Conservation (phyloP, 2,888 invertebrate genomes). For the Ceriagrion tenellum region DNA sequence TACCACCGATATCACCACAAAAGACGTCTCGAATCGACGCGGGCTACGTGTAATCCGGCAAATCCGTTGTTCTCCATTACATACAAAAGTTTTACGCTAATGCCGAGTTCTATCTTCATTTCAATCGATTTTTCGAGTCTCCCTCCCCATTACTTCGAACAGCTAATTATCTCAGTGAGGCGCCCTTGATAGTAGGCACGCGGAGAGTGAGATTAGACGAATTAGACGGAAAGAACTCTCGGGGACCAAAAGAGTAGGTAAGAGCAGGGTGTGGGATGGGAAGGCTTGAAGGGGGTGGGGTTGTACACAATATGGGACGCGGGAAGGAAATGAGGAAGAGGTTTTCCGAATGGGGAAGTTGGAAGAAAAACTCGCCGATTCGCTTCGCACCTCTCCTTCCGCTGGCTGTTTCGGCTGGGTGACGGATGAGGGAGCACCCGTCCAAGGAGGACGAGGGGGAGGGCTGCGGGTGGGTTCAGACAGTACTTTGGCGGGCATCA, state of each 20-base stretch:
- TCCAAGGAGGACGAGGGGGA: neutral
- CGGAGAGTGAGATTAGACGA: neutral
- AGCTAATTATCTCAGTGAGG: too few species aligned
- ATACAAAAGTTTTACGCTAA: too few species aligned
- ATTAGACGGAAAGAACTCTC: neutral
- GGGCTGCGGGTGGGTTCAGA: neutral
- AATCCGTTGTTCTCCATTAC: too few species aligned
- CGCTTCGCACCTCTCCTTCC: slow-evolving; percentile 47
- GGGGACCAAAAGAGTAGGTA: neutral
- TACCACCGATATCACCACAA: too few species aligned
- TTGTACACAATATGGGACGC: neutral
- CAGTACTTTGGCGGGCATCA: neutral
- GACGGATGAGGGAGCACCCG: slow-evolving; percentile 33
- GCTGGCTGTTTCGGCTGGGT: slow-evolving; percentile 10
- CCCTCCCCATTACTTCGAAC: too few species aligned
- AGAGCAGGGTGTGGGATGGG: neutral
- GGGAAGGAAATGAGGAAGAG: slow-evolving; percentile 32
- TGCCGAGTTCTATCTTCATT: too few species aligned
- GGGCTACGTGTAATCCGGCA: too few species aligned
- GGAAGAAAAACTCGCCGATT: slow-evolving; percentile 41
- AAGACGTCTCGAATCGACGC: too few species aligned
- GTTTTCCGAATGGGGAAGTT: slow-evolving; percentile 35
- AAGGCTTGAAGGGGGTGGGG: neutral
- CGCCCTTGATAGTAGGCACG: too few species aligned
- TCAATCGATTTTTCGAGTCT: too few species aligned